A percentile compares a stretch with the other conserved stretches of the same genome.
Conservation (phyloP, 2,888 invertebrate genomes). For the Cinara cedri region DNA sequence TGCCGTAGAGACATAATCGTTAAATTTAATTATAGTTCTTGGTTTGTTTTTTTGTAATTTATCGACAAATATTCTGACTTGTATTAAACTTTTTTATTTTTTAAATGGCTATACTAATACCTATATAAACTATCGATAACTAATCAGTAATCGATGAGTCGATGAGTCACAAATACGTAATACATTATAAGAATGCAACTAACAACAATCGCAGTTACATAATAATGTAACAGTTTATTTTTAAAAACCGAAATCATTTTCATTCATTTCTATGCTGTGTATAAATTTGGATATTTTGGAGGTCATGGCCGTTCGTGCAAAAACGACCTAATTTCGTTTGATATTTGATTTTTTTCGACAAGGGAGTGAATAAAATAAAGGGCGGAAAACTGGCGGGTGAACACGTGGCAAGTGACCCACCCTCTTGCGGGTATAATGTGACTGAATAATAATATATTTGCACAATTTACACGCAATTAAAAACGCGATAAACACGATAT, state of each 20-base stretch:
- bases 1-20: background rate
- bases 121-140: too few relatives aligned
- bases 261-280: conserved; percentile 17
- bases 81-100: too few relatives aligned
- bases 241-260: conserved; percentile 18
- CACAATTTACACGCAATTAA: conserved; percentile 26
- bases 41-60: too few relatives aligned
- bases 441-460: background rate
- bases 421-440: background rate
- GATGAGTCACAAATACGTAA: background rate
- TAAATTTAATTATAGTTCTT: background rate
- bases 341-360: conserved; percentile 2
- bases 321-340: conserved; percentile 30
- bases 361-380: background rate
- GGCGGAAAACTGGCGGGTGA: conserved; percentile 4
- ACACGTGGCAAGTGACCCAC: conserved; percentile 25
- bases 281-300: background rate
- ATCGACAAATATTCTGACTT: too few relatives aligned
- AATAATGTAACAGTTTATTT: background rate
- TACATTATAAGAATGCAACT: background rate
- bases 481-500: conserved; percentile 16
- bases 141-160: background rate
- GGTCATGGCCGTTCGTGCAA: conserved; percentile 25
- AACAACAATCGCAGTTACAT: background rate
- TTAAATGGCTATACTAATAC: too few relatives aligned